Evolutionary conservation across 2,888 invertebrate species (phyloP).

Genomic region (Drosophila rellima): DNA sequence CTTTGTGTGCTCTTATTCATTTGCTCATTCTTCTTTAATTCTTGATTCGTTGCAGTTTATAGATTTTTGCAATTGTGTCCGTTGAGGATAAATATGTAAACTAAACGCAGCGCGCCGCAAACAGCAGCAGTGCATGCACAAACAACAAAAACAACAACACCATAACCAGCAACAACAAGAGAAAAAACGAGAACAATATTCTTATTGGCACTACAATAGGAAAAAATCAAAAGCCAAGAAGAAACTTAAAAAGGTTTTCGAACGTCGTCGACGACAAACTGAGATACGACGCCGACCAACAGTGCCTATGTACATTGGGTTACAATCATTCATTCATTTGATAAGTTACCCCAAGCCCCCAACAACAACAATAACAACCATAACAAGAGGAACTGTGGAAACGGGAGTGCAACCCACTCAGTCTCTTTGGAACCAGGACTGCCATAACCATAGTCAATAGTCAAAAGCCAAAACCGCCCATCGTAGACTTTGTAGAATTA

Average conservation of each 20-base stretch:
- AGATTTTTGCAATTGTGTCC: slow-evolving; percentile 82
- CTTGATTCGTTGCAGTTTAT: slow-evolving; percentile 82
- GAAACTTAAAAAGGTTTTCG: slow-evolving; percentile 40
- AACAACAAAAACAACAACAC: slow-evolving; percentile 38
- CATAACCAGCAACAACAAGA: slow-evolving; percentile 24
- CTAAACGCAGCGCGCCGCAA: slow-evolving; percentile 71
- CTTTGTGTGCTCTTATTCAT: slow-evolving; percentile 69
- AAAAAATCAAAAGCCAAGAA: slow-evolving; percentile 20
- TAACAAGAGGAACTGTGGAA: slow-evolving; percentile 19
- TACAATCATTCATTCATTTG: slow-evolving; percentile 54
- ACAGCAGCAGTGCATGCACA: slow-evolving; percentile 58
- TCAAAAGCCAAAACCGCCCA: slow-evolving; percentile 70
- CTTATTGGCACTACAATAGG: slow-evolving; percentile 61
- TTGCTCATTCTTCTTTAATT: slow-evolving; percentile 59
- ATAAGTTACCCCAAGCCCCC: slow-evolving; percentile 29
- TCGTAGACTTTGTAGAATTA: slow-evolving; percentile 69
- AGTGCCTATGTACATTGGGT: slow-evolving; percentile 70
- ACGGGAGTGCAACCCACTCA: slow-evolving; percentile 28
- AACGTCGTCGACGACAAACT: slow-evolving; percentile 25
- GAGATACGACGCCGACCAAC: slow-evolving; percentile 64
- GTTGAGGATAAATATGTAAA: slow-evolving; percentile 82
- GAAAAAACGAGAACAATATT: slow-evolving; percentile 27
- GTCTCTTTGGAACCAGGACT: slow-evolving; percentile 61
- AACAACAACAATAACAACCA: slow-evolving; percentile 24
- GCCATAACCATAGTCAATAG: slow-evolving; percentile 71